phyloP scores from a whole-genome alignment of 2,797 vertebrate genomes.

The Meriones psammophilus region DNA sequence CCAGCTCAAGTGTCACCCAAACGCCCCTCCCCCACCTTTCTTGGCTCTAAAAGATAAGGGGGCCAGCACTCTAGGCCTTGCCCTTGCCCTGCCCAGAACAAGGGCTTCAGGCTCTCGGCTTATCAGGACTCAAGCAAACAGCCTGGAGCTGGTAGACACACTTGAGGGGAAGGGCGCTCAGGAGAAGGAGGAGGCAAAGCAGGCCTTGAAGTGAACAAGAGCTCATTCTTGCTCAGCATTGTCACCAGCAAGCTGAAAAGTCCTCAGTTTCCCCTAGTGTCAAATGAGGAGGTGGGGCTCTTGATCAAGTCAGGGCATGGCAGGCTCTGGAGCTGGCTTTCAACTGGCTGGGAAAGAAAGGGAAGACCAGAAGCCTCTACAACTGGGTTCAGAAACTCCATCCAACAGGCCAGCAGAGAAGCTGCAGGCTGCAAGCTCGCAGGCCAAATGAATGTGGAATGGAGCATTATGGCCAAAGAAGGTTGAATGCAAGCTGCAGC shows the following conservation, averaged over 20 bases:
- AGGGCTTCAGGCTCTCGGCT: slow-evolving; percentile 52
- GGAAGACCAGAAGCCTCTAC: not conserved
- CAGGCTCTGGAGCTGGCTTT: not conserved
- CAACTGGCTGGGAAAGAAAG: not conserved
- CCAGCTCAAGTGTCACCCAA: not conserved
- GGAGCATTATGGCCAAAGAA: not conserved
- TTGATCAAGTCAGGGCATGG: not conserved
- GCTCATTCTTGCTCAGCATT: slow-evolving; percentile 19
- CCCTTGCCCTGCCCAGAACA: slow-evolving; percentile 25
- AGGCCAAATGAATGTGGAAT: not conserved
- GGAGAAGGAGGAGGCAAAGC: not conserved
- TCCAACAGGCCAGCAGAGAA: not conserved
- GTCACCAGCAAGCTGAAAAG: not conserved
- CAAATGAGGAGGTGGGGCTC: not conserved
- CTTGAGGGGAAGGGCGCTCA: not conserved
- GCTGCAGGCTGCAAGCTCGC: not conserved
- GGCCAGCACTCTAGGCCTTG: not conserved
- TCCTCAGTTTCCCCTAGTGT: not conserved
- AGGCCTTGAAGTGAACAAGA: not conserved
- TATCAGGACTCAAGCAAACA: slow-evolving; percentile 69
- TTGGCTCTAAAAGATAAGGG: slow-evolving; percentile 45
- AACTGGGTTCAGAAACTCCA: not conserved
- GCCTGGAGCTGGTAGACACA: slow-evolving; percentile 14
- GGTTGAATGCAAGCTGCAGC: not conserved
- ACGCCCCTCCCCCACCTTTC: not conserved